Evolutionary conservation across 1,140 invertebrate species (phyloP).

Genomic region (Oreohelix idahoensis): DNA sequence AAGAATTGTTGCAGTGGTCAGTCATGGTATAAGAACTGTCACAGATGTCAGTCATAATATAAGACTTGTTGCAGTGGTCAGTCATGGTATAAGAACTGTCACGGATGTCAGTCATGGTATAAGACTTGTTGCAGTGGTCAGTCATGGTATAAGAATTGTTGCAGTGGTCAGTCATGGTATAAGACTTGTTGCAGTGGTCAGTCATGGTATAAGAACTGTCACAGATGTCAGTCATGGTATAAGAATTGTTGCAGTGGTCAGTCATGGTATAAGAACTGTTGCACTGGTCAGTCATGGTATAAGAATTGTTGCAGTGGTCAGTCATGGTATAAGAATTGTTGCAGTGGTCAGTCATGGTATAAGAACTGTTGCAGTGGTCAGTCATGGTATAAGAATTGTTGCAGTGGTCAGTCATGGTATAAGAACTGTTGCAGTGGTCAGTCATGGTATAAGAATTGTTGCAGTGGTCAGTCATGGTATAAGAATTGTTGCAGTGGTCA

Average conservation of each 20-base stretch:
- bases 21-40: neutral
- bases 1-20: too few species aligned
- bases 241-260: too few species aligned
- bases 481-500: too few species aligned
- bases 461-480: too few species aligned
- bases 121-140: neutral
- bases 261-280: neutral
- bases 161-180: neutral
- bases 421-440: too few species aligned
- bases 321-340: neutral
- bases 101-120: neutral
- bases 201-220: neutral
- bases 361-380: too few species aligned
- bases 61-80: neutral
- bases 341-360: too few species aligned
- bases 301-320: too few species aligned
- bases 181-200: neutral
- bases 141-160: neutral
- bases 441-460: too few species aligned
- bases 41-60: neutral
- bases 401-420: too few species aligned
- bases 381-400: too few species aligned
- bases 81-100: neutral
- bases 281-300: neutral
- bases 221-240: neutral